Evolutionary conservation across 2,113 vertebrate species (phyloP), one percentile per base, ranked within the genome.

Genomic region (Melospiza georgiana): DNA sequence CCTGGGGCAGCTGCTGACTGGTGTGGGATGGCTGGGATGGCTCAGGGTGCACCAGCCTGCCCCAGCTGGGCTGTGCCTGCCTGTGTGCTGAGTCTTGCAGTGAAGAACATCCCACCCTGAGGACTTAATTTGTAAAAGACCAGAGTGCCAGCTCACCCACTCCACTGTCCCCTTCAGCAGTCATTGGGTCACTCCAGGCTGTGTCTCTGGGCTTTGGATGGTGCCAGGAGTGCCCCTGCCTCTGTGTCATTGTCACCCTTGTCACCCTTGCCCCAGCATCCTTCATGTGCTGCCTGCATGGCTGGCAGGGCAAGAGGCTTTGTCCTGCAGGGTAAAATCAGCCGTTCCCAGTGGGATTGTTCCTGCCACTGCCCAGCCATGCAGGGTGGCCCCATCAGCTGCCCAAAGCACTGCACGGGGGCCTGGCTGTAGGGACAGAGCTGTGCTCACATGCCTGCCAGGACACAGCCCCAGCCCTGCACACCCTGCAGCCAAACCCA

Each of bases 141-240:
- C 31, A 2, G 19, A 24, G 21, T 52, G 67, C 54, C n/a, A 37
- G 33, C 39, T 85, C 21, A 35, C 24, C 63, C 41, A 27, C 14
- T 41, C 30, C 24, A 21, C 48, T 48, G n/a, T 55, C 30, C 17
- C 25, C n/a, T 67, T 41, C 75, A 76, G 74, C 62, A 59, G 5
- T 10, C 0, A 0, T 23, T 43, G 46, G 24, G 58, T 58, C 6
- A 3, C 12, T 63, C 33, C 3, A 8, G 41, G 15, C 57, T 55
- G 35, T 66, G 28, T 44, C 35, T 80, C 51, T 31, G 51, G 52
- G 39, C 44, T 72, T 39, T 86, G 58, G 24, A 15, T 57, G 35
- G 55, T 87, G 61, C 19, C 72, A 68, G 48, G 37, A 52, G 30
- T 41, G 28, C 22, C 55, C 6, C 30, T 69, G 39, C 15, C 58